Conservation (phyloP, 1,140 invertebrate genomes). For the Polyergus mexicanus region DNA sequence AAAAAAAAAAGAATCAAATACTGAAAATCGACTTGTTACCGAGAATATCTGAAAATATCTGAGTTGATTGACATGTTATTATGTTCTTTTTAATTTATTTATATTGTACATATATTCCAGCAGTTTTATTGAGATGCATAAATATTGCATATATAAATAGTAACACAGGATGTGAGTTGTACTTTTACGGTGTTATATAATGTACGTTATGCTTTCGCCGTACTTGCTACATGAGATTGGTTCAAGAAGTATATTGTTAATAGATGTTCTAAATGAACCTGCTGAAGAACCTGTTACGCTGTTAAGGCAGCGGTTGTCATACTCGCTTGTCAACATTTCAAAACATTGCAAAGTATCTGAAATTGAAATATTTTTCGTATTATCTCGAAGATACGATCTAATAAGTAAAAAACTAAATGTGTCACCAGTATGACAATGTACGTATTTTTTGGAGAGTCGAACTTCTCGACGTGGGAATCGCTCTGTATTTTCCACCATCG, state of each 20-base stretch:
- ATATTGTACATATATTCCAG: slow-evolving; percentile 61
- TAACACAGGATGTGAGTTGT: slow-evolving; percentile 30
- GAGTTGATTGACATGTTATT: slow-evolving; percentile 32
- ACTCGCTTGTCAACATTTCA: slow-evolving; percentile 9
- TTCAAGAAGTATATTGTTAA: slow-evolving; percentile 37
- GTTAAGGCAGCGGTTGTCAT: slow-evolving; percentile 2
- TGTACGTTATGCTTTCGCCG: slow-evolving; percentile 57
- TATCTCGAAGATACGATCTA: not conserved
- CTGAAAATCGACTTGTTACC: slow-evolving; percentile 34
- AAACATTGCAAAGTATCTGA: slow-evolving; percentile 18
- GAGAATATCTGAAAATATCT: slow-evolving; percentile 40
- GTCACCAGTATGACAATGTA: not conserved
- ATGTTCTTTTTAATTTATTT: slow-evolving; percentile 46
- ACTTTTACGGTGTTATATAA: slow-evolving; percentile 51
- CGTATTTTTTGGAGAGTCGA: slow-evolving; percentile 18
- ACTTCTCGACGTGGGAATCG: not conserved
- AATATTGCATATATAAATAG: slow-evolving; percentile 57
- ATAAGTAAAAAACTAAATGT: slow-evolving; percentile 13
- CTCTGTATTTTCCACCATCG: not conserved
- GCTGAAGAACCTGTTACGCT: slow-evolving; percentile 45
- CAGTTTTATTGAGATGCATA: slow-evolving; percentile 45
- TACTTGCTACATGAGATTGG: slow-evolving; percentile 52
- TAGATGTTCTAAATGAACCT: slow-evolving; percentile 22
- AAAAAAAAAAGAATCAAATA: slow-evolving; percentile 14
- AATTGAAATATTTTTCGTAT: slow-evolving; percentile 30